phyloP scores from a whole-genome alignment of 2,797 vertebrate genomes.

The Salmo trutta region DNA sequence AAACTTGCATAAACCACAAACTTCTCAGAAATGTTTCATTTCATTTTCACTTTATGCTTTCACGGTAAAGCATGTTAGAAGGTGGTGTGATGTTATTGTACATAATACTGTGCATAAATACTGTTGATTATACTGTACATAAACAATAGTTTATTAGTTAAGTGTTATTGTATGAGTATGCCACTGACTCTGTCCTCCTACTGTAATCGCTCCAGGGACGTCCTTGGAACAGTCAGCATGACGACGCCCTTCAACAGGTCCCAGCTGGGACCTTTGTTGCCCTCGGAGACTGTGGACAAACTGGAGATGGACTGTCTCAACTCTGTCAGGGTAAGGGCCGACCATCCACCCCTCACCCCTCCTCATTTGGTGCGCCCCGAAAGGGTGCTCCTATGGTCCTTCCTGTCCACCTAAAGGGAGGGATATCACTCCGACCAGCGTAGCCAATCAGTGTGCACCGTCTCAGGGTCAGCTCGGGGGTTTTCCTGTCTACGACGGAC shows the following conservation, averaged over 20 bases:
- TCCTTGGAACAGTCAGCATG: slow-evolving; percentile 83
- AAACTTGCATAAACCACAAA: too few species aligned
- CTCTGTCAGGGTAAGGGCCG: slow-evolving; percentile 81
- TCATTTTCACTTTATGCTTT: too few species aligned
- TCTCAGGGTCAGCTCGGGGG: slow-evolving; percentile 41
- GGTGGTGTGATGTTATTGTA: too few species aligned
- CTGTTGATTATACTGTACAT: not conserved
- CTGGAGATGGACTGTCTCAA: slow-evolving; percentile 87
- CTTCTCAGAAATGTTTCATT: too few species aligned
- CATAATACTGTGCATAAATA: not conserved
- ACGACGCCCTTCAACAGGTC: slow-evolving; percentile 78
- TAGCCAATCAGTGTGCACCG: slow-evolving; percentile 36
- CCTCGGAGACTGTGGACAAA: slow-evolving; percentile 75
- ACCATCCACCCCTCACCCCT: not conserved
- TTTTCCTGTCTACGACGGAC: slow-evolving; percentile 46
- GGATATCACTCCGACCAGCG: slow-evolving; percentile 24
- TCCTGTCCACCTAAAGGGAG: slow-evolving; percentile 34
- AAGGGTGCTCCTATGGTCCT: slow-evolving; percentile 35
- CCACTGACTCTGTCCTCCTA: slow-evolving; percentile 12
- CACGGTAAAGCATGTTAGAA: too few species aligned
- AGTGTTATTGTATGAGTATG: slow-evolving; percentile 24
- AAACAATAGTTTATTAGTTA: not conserved
- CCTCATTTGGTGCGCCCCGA: slow-evolving; percentile 11
- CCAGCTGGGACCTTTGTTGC: slow-evolving; percentile 78
- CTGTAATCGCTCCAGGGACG: slow-evolving; percentile 75